Conservation (phyloP, 2,113 vertebrate genomes). For the Microtus richardsoni region DNA sequence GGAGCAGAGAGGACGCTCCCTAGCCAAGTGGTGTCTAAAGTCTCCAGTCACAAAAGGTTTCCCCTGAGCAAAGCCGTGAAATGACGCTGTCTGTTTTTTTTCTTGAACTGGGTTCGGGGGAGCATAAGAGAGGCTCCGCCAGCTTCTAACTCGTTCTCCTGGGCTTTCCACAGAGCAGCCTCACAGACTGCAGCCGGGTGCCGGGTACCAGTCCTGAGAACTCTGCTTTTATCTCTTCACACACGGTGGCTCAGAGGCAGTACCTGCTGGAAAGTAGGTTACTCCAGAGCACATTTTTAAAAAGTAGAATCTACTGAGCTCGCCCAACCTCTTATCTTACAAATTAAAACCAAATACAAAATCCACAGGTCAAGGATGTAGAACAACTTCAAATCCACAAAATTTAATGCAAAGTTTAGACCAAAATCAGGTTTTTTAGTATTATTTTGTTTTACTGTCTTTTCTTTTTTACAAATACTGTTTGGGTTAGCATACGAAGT, state of each 20-base stretch:
- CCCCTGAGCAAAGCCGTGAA: not conserved
- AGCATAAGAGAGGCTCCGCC: not conserved
- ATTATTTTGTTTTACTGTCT: not conserved
- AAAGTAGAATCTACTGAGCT: not conserved
- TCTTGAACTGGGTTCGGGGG: not conserved
- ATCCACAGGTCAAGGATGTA: not conserved
- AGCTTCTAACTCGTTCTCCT: not conserved
- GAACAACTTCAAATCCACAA: not conserved
- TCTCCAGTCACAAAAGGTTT: constrained; percentile 32
- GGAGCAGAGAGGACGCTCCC: constrained; percentile 26
- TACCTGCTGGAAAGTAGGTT: not conserved
- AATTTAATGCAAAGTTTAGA: not conserved
- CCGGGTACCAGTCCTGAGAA: not conserved
- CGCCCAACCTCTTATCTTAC: constrained; percentile 9
- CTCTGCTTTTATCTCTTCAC: not conserved
- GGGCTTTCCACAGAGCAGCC: not conserved
- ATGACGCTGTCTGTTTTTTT: not conserved
- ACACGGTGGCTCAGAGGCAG: not conserved
- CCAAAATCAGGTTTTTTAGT: not conserved
- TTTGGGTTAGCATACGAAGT: not conserved
- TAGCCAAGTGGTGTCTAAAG: not conserved
- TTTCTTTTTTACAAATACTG: not conserved
- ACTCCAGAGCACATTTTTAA: not conserved
- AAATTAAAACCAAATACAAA: constrained; percentile 15
- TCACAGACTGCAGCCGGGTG: not conserved